Percentiles rank a stretch among this genome's conserved stretches.
Evolutionary conservation across 2,113 vertebrate species (phyloP).

Genomic region (Anolis carolinensis): DNA sequence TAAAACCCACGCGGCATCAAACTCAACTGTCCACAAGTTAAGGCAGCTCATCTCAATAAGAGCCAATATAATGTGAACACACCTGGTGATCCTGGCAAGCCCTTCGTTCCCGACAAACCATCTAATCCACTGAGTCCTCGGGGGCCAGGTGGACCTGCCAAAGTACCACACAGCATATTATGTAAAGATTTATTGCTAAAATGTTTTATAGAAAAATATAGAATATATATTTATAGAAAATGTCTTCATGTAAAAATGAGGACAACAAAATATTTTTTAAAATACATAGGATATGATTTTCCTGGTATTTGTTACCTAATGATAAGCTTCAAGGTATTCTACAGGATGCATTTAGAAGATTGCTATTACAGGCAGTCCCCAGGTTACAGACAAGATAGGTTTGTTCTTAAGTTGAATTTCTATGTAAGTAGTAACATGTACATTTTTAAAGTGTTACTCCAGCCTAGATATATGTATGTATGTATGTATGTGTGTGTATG

Average conservation of each 20-base stretch:
- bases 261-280: background rate
- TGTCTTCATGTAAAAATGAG: constrained; percentile 20
- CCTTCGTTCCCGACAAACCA: constrained; percentile 85
- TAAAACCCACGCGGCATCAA: background rate
- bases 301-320: background rate
- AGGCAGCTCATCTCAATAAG: background rate
- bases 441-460: too few species aligned
- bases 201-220: constrained; percentile 25
- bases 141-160: constrained; percentile 84
- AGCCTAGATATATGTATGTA: too few species aligned
- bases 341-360: background rate
- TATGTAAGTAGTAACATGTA: too few species aligned
- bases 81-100: constrained; percentile 86
- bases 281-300: background rate
- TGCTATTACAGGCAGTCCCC: background rate
- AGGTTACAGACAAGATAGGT: too few species aligned
- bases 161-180: constrained; percentile 23
- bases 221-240: constrained; percentile 24
- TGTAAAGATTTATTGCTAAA: background rate
- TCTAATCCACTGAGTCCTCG: constrained; percentile 83
- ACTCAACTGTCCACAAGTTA: constrained; percentile 6
- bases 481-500: too few species aligned
- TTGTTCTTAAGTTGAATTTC: too few species aligned
- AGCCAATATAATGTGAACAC: constrained; percentile 21
- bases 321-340: background rate